phyloP scores from a whole-genome alignment of 2,888 invertebrate species.

The Brachyptera putata region DNA sequence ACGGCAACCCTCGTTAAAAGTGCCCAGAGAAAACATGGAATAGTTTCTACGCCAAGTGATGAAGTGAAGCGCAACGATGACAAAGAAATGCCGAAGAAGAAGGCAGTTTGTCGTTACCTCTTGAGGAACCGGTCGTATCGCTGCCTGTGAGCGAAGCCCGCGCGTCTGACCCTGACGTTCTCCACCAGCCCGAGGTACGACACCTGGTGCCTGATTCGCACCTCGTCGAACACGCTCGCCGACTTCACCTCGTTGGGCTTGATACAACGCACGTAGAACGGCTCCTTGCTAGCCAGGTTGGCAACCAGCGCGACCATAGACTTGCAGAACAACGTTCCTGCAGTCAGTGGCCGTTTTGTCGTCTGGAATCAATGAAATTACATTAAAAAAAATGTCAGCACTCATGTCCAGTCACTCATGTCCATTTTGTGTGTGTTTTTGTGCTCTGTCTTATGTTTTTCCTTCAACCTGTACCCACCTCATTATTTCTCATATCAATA shows the following conservation, averaged over 20 bases:
- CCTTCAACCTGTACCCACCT: too few relatives aligned
- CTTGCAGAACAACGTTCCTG: slow-evolving; percentile 90
- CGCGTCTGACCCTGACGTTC: slow-evolving; percentile 91
- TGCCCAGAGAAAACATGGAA: too few relatives aligned
- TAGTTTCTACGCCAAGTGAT: too few relatives aligned
- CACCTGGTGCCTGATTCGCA: slow-evolving; percentile 70
- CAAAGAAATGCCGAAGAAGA: too few relatives aligned
- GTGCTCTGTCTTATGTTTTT: too few relatives aligned
- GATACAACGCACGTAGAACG: slow-evolving; percentile 95
- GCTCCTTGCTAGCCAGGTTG: slow-evolving; percentile 87
- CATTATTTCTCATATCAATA: too few relatives aligned
- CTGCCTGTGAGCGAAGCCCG: slow-evolving; percentile 95
- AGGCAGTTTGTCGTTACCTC: slow-evolving; percentile 56
- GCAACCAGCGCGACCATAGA: slow-evolving; percentile 89
- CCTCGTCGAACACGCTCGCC: slow-evolving; percentile 77
- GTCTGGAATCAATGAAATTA: too few relatives aligned
- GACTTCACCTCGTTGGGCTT: slow-evolving; percentile 96
- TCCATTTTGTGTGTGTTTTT: too few relatives aligned
- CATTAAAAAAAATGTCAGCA: too few relatives aligned
- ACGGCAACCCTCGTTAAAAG: too few relatives aligned
- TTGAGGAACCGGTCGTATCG: slow-evolving; percentile 89
- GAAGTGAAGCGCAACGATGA: too few relatives aligned
- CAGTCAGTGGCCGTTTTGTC: slow-evolving; percentile 91
- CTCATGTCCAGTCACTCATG: too few relatives aligned
- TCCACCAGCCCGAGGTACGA: slow-evolving; percentile 89